Base-by-base conservation (phyloP, 2,113 vertebrate genomes). In the Pangasianodon gigas region DNA sequence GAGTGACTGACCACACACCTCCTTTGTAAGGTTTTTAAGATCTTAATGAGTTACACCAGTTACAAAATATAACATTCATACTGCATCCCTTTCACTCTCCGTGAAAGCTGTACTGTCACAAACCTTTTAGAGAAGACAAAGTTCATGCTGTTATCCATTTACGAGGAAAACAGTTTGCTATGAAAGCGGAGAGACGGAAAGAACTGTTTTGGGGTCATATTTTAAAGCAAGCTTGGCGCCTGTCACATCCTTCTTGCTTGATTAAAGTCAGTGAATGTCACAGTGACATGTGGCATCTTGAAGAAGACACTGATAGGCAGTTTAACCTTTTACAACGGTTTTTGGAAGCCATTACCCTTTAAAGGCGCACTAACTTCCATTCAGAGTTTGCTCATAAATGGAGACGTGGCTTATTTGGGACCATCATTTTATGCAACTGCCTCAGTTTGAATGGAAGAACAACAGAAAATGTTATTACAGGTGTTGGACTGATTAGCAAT, bases 1-100 rank as follows among this genome's bases (percentile, higher is more conserved):
- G 90, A 91, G 90, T 75, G 83, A 89, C 88, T 89, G 90, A 90
- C 89, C 91, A 74, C 87, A 82, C 87, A 80, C 88, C 88, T 87
- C 56, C 24, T 77, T 89, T 75, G 71, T 65, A 83, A 86, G 26
- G 14, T 44, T 69, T 51, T 89, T 29, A 41, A 89, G 51, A 58
- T 89, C 44, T 79, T 89, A 86, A 89, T 80, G 84, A 85, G 58
- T 51, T 89, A 13, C 62, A 56, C 48, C 56, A 29, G 14, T 89
- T 69, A 48, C 46, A 54, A 60, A 26, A 52, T 24, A 21, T 8
- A 44, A 58, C 18, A 46, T 65, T 19, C 69, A 19, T 56, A 24
- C 41, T 4, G 51, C 85, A 52, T 67, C 41, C 29, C 44, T 54
- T 83, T 58, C 54, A n/a, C 77, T 58, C 6, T 8, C 6, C 1